Evolutionary conservation across 2,797 vertebrate species (phyloP), one percentile per base, ranked within the genome.

Genomic region (Sebastes oblongus): DNA sequence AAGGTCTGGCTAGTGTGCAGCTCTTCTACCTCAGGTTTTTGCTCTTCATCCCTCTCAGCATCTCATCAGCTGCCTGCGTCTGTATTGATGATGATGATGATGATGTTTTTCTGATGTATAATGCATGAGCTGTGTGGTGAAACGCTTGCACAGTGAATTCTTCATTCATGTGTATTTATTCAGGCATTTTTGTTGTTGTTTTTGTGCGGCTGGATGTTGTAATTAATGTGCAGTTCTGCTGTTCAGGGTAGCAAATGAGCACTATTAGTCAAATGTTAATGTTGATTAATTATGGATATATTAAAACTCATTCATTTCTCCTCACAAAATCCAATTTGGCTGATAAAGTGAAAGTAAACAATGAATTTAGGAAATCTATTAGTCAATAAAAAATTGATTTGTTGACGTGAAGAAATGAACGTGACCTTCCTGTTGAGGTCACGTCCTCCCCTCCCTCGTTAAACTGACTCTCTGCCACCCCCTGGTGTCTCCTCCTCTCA

Each of bases 401-500:
- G 25, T 39, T 32, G 30, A 30, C 30, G 2, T 30, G 30, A 30
- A 30, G 30, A 8, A 32, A 32, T 52, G 20, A 9, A n/a, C 20
- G 39, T 52, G 50, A 52, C 18, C 10, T 42, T 1, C 0, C 7
- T 36, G 16, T 61, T 69, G 2, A 66, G 27, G 52, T 32, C 34
- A 3, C 24, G 1, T 52, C 20, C 24, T 4, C 6, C 27, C 1
- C 5, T 16, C 18, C 14, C 13, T 8, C 8, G 2, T 54, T 50
- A 10, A 10, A 58, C 0, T 11, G 50, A 22, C 64, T 70, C 77
- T 88, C 20, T 86, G 77, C 81, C 66, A 58, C 82, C 89, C 69
- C 73, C 85, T 82, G 84, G 42, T 88, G 88, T 71, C 4, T 0
- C 8, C 42, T 70, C 16, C 64, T 66, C 84, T 29, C 86, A 98